A percentile compares a stretch with the other conserved stretches of the same genome.
phyloP scores from a whole-genome alignment of 2,888 invertebrate genomes.

The Villa cingulata region DNA sequence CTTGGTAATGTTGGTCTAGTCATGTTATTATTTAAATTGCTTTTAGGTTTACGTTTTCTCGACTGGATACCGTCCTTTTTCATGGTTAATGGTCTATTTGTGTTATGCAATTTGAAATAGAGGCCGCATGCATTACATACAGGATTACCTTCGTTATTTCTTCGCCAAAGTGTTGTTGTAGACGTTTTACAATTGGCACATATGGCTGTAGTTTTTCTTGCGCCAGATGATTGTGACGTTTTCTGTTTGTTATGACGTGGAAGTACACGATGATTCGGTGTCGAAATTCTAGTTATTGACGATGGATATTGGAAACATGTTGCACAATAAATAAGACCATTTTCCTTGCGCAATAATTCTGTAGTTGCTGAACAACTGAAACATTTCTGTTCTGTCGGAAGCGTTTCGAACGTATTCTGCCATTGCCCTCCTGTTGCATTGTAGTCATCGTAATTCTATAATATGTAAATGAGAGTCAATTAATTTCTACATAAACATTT shows the following conservation, averaged over 20 bases:
- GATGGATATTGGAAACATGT: background rate
- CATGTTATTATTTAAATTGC: conserved; percentile 14
- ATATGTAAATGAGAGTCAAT: no score
- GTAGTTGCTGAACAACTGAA: conserved; percentile 22
- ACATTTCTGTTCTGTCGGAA: conserved; percentile 24
- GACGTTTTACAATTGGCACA: conserved; percentile 53
- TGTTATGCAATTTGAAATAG: conserved; percentile 33
- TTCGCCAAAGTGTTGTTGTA: conserved; percentile 68
- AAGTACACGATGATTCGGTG: conserved; percentile 18
- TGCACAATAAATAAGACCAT: conserved; percentile 8
- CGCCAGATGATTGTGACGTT: conserved; percentile 25
- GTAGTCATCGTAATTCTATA: conserved; percentile 31
- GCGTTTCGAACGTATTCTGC: conserved; percentile 7
- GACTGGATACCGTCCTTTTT: conserved; percentile 98
- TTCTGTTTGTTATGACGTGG: conserved; percentile 28
- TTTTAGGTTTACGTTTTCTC: conserved; percentile 81
- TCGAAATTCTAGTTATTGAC: background rate
- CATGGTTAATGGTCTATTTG: conserved; percentile 91
- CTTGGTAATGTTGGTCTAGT: background rate
- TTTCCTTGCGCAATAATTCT: conserved; percentile 22
- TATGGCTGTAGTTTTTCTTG: conserved; percentile 30
- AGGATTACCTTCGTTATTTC: conserved; percentile 76
- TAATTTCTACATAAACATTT: background rate
- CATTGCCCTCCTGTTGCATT: conserved; percentile 22
- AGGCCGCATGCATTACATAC: conserved; percentile 70